A percentile compares a stretch with the other conserved stretches of the same genome.
phyloP scores from a whole-genome alignment of 1,140 invertebrate genomes.

The Gonioctena quinquepunctata region DNA sequence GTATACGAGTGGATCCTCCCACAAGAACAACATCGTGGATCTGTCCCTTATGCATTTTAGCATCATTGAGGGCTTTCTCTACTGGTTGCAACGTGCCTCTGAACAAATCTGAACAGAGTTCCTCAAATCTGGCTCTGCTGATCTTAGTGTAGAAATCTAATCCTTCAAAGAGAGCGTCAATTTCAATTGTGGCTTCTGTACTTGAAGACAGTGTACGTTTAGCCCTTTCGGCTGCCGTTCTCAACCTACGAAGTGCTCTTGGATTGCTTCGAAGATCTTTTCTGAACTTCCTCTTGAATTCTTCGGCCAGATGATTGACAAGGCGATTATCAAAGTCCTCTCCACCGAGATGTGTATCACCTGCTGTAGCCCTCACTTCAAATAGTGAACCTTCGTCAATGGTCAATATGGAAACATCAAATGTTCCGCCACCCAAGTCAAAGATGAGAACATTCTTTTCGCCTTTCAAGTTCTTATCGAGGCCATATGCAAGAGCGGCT shows the following conservation, averaged over 20 bases:
- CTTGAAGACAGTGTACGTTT: constrained; percentile 79
- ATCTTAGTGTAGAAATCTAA: constrained; percentile 66
- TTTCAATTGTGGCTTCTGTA: constrained; percentile 72
- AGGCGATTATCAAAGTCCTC: constrained; percentile 81
- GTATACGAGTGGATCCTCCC: constrained; percentile 78
- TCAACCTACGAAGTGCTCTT: constrained; percentile 63
- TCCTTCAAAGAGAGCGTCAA: constrained; percentile 77
- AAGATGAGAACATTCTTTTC: constrained; percentile 62
- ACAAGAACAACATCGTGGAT: constrained; percentile 82
- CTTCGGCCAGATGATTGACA: constrained; percentile 66
- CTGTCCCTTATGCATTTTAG: constrained; percentile 70
- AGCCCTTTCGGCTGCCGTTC: constrained; percentile 65
- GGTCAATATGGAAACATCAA: constrained; percentile 73
- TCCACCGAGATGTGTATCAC: constrained; percentile 65
- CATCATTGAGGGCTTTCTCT: constrained; percentile 74
- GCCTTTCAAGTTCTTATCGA: constrained; percentile 93
- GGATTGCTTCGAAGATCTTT: constrained; percentile 58
- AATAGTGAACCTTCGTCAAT: constrained; percentile 74
- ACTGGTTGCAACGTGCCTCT: constrained; percentile 65
- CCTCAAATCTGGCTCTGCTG: constrained; percentile 69
- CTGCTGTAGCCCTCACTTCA: constrained; percentile 69
- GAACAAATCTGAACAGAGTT: constrained; percentile 66
- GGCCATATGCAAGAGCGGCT: constrained; percentile 97
- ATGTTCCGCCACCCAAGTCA: constrained; percentile 61
- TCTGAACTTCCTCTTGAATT: constrained; percentile 59